Base-by-base conservation (phyloP, 2,888 invertebrate genomes). In the Opisthograptis luteolata region DNA sequence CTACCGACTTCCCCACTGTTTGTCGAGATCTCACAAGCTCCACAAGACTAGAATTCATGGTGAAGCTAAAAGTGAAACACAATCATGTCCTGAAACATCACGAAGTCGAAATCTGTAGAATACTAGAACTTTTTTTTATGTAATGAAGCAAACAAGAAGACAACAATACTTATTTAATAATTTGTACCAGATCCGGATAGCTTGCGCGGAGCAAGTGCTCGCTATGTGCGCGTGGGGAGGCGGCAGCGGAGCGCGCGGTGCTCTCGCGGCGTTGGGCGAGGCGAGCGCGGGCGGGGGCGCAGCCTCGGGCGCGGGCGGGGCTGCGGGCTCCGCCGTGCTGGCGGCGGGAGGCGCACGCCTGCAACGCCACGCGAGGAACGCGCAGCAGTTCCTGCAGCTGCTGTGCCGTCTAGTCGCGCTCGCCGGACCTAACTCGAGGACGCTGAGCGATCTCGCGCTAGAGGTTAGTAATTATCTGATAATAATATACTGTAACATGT, bases 121-220 rank as follows among this genome's bases (percentile, higher is more conserved):
- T n/a, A n/a, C n/a, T n/a, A n/a, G n/a, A n/a, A n/a, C n/a, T n/a
- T n/a, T n/a, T n/a, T n/a, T n/a, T n/a, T n/a, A n/a, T n/a, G n/a
- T n/a, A n/a, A n/a, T n/a, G n/a, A n/a, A n/a, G n/a, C n/a, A n/a
- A n/a, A n/a, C n/a, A n/a, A n/a, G n/a, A n/a, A n/a, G n/a, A n/a
- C n/a, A n/a, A n/a, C n/a, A n/a, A n/a, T n/a, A n/a, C n/a, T 17
- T 17, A 17, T 17, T 17, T 5, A 17, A 2, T 17, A 24, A 8
- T 4, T 1, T 22, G 13, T 15, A 3, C 14, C 79, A 94, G 75
- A 93, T 97, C 48, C 92, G 97, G 55, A 92, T 94, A 44, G 94
- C 95, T 31, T 96, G 96, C 44, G 95, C 95, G 3, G 97, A 97
- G 78, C 97, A 97, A 82, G 93, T 97, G 77, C 92, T 95, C 58